These are phyloP conservation scores for Pungitius pungitius DNA, from an alignment of 2,113 vertebrate species.

Conservation along the genomic window DNA sequence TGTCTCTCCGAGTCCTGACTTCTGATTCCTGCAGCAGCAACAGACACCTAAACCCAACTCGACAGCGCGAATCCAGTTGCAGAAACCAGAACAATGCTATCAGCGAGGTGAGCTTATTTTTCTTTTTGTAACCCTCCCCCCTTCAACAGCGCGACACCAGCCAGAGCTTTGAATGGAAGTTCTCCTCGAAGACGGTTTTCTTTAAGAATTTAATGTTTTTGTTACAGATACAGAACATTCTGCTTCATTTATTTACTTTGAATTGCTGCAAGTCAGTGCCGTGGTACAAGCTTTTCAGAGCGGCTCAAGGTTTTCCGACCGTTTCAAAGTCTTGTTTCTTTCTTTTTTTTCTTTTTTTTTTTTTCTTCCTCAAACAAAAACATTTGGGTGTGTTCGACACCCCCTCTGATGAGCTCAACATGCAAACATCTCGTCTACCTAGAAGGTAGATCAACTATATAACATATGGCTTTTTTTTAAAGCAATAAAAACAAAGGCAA, in stretches of 20 bases:
- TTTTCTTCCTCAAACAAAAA: constrained; percentile 65
- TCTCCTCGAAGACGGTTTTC: constrained; percentile 43
- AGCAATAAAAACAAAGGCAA: constrained; percentile 80
- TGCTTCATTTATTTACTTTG: constrained; percentile 80
- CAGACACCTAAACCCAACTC: constrained; percentile 28
- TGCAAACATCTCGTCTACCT: constrained; percentile 82
- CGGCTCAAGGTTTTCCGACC: constrained; percentile 69
- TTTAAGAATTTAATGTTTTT: constrained; percentile 83
- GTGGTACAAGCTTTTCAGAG: constrained; percentile 80
- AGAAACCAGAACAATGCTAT: constrained; percentile 56
- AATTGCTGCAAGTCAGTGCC: constrained; percentile 83
- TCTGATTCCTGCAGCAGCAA: constrained; percentile 26
- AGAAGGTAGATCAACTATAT: constrained; percentile 77
- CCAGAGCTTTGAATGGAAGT: constrained; percentile 57
- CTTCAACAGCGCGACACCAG: constrained; percentile 20
- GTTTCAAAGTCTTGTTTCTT: constrained; percentile 57
- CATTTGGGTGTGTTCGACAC: constrained; percentile 69
- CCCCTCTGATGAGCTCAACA: constrained; percentile 79
- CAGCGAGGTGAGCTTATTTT: constrained; percentile 40
- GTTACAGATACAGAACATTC: constrained; percentile 84
- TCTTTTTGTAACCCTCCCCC: constrained; percentile 1
- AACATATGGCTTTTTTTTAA: constrained; percentile 87
- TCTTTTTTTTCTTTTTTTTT: constrained; percentile 33
- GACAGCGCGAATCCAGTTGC: constrained; percentile 42
- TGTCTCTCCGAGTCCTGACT: constrained; percentile 42